Percentiles rank a stretch among this genome's conserved stretches.
Evolutionary conservation across 2,113 vertebrate species (phyloP).

Genomic region (Pagrus major): DNA sequence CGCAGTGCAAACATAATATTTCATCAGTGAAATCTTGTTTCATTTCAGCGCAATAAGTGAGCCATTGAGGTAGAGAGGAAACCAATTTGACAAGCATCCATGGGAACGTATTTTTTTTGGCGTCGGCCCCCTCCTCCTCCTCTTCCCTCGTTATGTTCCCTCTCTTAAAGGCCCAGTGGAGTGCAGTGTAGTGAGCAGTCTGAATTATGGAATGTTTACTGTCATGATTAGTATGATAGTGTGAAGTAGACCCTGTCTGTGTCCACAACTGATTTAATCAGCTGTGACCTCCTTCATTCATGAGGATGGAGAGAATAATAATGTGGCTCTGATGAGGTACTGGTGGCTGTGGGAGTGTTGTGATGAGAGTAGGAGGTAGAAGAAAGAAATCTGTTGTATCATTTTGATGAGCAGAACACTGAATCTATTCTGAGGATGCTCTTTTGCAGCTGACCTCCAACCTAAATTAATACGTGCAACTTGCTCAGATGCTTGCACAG

Average conservation of each 20-base stretch:
- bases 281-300: conserved; percentile 4
- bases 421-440: not conserved
- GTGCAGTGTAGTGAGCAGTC: conserved; percentile 1
- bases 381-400: not conserved
- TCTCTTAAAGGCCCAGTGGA: conserved; percentile 27
- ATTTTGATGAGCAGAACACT: not conserved
- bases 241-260: conserved; percentile 5
- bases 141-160: conserved; percentile 15
- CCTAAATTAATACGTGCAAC: not conserved
- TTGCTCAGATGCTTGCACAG: not conserved
- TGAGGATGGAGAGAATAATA: not conserved
- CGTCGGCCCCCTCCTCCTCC: not conserved
- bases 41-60: conserved; percentile 30
- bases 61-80: conserved; percentile 19
- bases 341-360: not conserved
- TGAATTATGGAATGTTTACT: conserved; percentile 42
- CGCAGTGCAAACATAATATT: not conserved
- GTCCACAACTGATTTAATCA: conserved; percentile 14
- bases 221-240: conserved; percentile 21
- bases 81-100: conserved; percentile 25
- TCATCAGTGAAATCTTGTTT: conserved; percentile 9
- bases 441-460: not conserved
- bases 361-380: not conserved
- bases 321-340: not conserved
- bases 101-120: not conserved